phyloP scores from a whole-genome alignment of 2,797 vertebrate genomes.

The Sciaenops ocellatus region DNA sequence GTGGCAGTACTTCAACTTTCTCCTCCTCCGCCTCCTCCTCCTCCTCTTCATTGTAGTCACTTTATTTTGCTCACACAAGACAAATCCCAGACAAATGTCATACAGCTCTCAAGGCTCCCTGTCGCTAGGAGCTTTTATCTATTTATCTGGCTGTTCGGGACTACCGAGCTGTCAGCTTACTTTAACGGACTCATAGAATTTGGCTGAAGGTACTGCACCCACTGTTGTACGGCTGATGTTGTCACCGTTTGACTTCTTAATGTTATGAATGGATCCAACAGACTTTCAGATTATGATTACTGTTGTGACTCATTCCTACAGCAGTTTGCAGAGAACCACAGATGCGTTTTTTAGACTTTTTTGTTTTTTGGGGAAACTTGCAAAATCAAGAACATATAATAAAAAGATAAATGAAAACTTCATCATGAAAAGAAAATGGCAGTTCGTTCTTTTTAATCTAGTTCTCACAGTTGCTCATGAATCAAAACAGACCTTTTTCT shows the following conservation, averaged over 20 bases:
- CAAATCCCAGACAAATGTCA: constrained; percentile 75
- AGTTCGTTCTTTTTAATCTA: not conserved
- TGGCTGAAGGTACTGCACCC: constrained; percentile 46
- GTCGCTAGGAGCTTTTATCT: constrained; percentile 68
- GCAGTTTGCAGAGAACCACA: not conserved
- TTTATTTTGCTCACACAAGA: constrained; percentile 64
- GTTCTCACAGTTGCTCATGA: not conserved
- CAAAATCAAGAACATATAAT: not conserved
- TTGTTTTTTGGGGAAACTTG: no score
- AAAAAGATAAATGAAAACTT: not conserved
- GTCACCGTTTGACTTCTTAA: constrained; percentile 46
- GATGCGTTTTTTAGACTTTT: no score
- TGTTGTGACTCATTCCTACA: constrained; percentile 16
- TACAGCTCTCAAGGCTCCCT: constrained; percentile 53
- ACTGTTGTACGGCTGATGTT: constrained; percentile 28
- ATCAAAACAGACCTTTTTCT: not conserved
- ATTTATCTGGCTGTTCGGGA: constrained; percentile 60
- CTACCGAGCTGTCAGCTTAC: constrained; percentile 62
- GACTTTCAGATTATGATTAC: constrained; percentile 28
- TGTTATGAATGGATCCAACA: constrained; percentile 41
- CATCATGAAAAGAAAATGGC: not conserved
- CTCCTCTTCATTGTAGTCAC: constrained; percentile 44
- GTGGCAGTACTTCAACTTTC: constrained; percentile 20
- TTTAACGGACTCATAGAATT: constrained; percentile 55
- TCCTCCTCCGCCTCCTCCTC: constrained; percentile 25